phyloP scores from a whole-genome alignment of 2,888 invertebrate species.

The Eutolmus rufibarbis region DNA sequence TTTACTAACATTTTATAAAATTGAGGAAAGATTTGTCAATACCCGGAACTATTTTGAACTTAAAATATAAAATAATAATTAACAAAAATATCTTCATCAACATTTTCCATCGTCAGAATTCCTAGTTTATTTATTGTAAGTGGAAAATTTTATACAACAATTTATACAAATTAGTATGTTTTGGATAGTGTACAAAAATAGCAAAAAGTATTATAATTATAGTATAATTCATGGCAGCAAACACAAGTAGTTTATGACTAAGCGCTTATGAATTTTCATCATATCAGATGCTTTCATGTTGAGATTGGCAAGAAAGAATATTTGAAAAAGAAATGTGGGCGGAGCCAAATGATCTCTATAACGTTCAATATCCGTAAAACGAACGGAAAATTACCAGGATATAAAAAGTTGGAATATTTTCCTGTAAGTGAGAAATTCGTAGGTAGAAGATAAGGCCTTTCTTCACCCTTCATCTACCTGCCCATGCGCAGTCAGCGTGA shows the following conservation, averaged over 20 bases:
- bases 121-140: too few species aligned
- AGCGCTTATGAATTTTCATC: not conserved
- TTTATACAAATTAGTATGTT: too few species aligned
- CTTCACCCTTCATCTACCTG: not conserved
- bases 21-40: too few species aligned
- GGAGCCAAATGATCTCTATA: not conserved
- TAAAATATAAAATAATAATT: too few species aligned
- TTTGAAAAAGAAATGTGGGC: not conserved
- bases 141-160: too few species aligned
- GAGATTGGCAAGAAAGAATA: not conserved
- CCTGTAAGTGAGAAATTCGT: not conserved
- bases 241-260: not conserved
- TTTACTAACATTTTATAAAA: too few species aligned
- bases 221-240: not conserved
- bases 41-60: too few species aligned
- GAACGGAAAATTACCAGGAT: not conserved
- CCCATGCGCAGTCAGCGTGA: not conserved
- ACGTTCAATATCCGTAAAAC: not conserved
- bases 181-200: not conserved
- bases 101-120: too few species aligned
- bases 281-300: not conserved
- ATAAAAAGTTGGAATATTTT: not conserved
- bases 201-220: not conserved
- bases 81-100: too few species aligned
- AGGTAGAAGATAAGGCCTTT: not conserved